These are phyloP conservation scores for Musca domestica DNA, from an alignment of 1,140 invertebrate genomes.

Conservation along the genomic window DNA sequence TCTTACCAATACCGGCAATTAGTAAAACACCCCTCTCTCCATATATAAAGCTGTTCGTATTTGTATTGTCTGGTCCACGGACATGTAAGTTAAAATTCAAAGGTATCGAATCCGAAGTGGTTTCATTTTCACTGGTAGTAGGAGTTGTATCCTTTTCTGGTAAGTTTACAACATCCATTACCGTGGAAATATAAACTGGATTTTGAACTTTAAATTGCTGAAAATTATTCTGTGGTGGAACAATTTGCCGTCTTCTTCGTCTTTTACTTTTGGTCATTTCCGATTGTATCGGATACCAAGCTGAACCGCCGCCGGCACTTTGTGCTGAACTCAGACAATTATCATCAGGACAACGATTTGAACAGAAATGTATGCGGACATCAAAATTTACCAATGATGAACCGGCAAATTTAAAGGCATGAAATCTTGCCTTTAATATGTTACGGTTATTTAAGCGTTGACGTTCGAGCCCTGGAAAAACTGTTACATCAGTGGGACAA, in stretches of 20 bases:
- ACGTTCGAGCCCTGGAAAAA: constrained; percentile 54
- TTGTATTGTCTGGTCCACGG: constrained; percentile 47
- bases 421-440: constrained; percentile 52
- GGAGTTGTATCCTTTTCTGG: neutral
- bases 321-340: constrained; percentile 33
- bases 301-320: neutral
- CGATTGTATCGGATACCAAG: constrained; percentile 6
- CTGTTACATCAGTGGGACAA: constrained; percentile 61
- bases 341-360: constrained; percentile 46
- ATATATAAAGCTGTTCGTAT: constrained; percentile 52
- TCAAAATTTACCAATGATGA: constrained; percentile 56
- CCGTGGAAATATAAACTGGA: constrained; percentile 45
- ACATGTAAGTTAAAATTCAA: constrained; percentile 56
- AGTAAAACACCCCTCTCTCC: constrained; percentile 55
- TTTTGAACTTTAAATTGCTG: constrained; percentile 38
- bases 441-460: constrained; percentile 39
- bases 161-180: constrained; percentile 34
- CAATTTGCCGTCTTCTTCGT: neutral
- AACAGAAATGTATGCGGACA: constrained; percentile 57
- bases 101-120: constrained; percentile 38
- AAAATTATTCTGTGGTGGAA: constrained; percentile 18
- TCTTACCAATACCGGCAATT: constrained; percentile 55
- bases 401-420: constrained; percentile 58
- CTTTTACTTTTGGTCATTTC: neutral
- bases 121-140: neutral